Evolutionary conservation across 2,797 vertebrate species (phyloP).

Genomic region (Mus minutoides): DNA sequence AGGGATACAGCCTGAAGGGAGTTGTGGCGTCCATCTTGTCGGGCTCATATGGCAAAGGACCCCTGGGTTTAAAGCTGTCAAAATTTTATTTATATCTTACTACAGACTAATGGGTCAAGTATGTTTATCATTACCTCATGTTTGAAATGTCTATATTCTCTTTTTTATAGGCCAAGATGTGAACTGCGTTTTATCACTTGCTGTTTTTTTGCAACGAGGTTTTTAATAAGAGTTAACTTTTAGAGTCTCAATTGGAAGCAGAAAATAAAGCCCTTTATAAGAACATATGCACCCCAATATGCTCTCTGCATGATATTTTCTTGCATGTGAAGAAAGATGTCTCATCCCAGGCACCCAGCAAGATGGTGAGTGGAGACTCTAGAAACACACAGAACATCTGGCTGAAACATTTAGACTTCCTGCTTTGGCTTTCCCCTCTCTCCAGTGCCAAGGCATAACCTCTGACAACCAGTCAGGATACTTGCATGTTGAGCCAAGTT

Average conservation of each 20-base stretch:
- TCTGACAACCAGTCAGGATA: not conserved
- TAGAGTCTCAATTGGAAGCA: constrained; percentile 69
- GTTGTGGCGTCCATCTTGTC: not conserved
- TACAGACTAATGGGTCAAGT: not conserved
- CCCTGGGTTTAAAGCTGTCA: not conserved
- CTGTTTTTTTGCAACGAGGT: constrained; percentile 27
- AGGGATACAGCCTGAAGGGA: not conserved
- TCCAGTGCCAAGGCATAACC: constrained; percentile 21
- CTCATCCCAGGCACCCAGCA: not conserved
- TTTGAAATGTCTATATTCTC: not conserved
- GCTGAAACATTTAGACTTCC: constrained; percentile 58
- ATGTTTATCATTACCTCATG: constrained; percentile 39
- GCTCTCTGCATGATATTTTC: constrained; percentile 51
- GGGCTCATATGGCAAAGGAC: not conserved
- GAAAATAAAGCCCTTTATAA: constrained; percentile 39
- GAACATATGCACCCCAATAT: constrained; percentile 18
- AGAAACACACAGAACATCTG: constrained; percentile 63
- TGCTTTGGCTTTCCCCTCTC: constrained; percentile 39
- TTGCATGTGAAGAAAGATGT: constrained; percentile 49
- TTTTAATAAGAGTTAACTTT: constrained; percentile 67
- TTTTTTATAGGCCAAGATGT: not conserved
- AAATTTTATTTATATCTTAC: constrained; percentile 33
- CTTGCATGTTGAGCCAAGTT: constrained; percentile 7
- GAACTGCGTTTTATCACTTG: constrained; percentile 27
- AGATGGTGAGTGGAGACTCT: not conserved